Evolutionary conservation across 92 coral and sea anemone species (phyloP).

Genomic region (Plumapathes pennacea): DNA sequence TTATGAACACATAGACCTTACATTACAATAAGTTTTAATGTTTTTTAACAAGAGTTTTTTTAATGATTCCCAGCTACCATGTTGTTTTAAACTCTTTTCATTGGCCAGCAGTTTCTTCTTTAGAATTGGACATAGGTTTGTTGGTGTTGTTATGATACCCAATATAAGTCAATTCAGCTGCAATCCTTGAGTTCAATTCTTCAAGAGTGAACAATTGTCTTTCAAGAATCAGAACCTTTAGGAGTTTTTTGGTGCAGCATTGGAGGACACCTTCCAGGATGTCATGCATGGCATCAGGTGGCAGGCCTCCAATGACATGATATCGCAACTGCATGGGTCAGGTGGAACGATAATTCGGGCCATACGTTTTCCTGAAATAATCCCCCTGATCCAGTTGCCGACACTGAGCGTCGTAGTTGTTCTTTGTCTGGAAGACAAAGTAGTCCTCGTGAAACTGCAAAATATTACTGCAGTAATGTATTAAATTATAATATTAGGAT

Average conservation of each 20-base stretch:
- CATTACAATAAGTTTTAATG: no score
- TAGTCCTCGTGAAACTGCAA: constrained; percentile 58
- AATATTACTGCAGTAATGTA: neutral
- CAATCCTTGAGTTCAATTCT: constrained; percentile 24
- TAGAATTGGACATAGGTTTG: constrained; percentile 37
- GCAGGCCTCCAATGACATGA: constrained; percentile 59
- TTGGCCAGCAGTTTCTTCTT: constrained; percentile 30
- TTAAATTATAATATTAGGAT: neutral
- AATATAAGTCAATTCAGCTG: no score
- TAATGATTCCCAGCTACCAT: no score
- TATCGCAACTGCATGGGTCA: constrained; percentile 47
- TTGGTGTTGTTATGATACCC: constrained; percentile 35
- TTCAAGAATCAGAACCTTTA: constrained; percentile 44
- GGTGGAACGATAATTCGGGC: constrained; percentile 40
- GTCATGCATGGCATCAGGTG: constrained; percentile 70
- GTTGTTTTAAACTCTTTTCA: constrained; percentile 63
- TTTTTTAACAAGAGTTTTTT: no score
- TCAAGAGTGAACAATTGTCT: constrained; percentile 36
- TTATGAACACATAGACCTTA: no score
- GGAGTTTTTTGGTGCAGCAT: constrained; percentile 34
- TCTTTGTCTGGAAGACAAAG: constrained; percentile 51
- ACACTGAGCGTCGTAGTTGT: constrained; percentile 49
- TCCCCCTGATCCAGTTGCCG: constrained; percentile 43
- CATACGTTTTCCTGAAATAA: constrained; percentile 63
- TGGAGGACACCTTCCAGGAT: constrained; percentile 63